These are phyloP conservation scores for Spodoptera frugiperda DNA, from an alignment of 1,140 invertebrate genomes.

Conservation along the genomic window DNA sequence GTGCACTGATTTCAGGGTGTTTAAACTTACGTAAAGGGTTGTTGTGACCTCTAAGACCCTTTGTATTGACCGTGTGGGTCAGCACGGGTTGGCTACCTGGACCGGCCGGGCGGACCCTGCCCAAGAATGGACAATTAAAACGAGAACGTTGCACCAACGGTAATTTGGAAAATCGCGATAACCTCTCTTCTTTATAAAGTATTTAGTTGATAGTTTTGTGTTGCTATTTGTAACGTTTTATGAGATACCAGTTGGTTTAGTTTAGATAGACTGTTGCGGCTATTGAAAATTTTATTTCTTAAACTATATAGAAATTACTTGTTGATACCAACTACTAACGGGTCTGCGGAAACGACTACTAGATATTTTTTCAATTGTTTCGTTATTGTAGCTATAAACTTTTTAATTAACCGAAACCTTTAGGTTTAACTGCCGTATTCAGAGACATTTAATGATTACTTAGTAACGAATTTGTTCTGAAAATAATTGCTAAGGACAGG, in stretches of 20 bases:
- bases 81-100: constrained; percentile 83
- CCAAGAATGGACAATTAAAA: constrained; percentile 81
- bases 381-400: neutral
- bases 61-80: constrained; percentile 65
- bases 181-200: constrained; percentile 63
- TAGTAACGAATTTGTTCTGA: too few relatives aligned
- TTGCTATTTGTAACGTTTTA: constrained; percentile 50
- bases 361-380: neutral
- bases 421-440: neutral
- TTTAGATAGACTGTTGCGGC: constrained; percentile 35
- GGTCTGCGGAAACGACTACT: neutral
- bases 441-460: too few relatives aligned
- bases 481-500: too few relatives aligned
- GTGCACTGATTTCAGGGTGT: constrained; percentile 78
- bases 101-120: constrained; percentile 68
- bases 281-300: constrained; percentile 21
- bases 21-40: constrained; percentile 81
- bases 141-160: constrained; percentile 73
- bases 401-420: constrained; percentile 17
- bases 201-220: constrained; percentile 44
- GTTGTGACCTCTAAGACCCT: constrained; percentile 68
- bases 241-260: constrained; percentile 14
- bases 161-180: constrained; percentile 76
- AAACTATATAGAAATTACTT: constrained; percentile 16
- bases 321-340: neutral